A percentile compares a stretch with the other conserved stretches of the same genome.
Evolutionary conservation across 2,797 vertebrate species (phyloP).

Genomic region (Mustela erminea): DNA sequence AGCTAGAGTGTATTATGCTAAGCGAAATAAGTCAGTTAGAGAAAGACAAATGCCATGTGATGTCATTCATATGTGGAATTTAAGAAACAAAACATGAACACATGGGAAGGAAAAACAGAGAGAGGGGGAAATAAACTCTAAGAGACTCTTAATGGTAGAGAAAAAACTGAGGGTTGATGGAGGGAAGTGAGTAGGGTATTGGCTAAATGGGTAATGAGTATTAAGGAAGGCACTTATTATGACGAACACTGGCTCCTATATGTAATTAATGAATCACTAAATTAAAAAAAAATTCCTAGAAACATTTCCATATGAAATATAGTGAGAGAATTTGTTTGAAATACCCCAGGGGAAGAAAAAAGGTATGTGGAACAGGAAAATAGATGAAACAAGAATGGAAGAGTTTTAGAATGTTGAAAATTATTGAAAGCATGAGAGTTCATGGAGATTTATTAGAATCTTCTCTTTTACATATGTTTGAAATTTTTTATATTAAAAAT

Average conservation of each 20-base stretch:
- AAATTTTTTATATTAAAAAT: background rate
- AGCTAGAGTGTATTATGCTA: background rate
- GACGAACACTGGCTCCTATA: background rate
- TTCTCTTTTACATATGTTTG: background rate
- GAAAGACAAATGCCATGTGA: background rate
- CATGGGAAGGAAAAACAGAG: background rate
- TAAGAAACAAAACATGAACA: background rate
- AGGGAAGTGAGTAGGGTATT: background rate
- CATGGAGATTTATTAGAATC: background rate
- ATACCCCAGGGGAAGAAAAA: background rate
- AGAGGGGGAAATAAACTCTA: background rate
- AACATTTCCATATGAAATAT: background rate
- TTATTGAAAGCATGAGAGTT: background rate
- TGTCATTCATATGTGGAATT: background rate
- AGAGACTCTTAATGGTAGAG: background rate
- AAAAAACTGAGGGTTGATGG: background rate
- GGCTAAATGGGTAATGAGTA: background rate
- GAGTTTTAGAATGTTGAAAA: background rate
- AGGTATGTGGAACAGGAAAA: background rate
- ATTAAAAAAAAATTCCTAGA: background rate
- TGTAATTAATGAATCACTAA: background rate
- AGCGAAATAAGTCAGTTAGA: background rate
- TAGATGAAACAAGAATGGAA: background rate
- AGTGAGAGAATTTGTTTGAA: slow-evolving; percentile 14
- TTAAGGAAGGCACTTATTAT: background rate